These are phyloP conservation scores for Colinus virginianus DNA, from an alignment of 2,113 vertebrate genomes.

Conservation along the genomic window DNA sequence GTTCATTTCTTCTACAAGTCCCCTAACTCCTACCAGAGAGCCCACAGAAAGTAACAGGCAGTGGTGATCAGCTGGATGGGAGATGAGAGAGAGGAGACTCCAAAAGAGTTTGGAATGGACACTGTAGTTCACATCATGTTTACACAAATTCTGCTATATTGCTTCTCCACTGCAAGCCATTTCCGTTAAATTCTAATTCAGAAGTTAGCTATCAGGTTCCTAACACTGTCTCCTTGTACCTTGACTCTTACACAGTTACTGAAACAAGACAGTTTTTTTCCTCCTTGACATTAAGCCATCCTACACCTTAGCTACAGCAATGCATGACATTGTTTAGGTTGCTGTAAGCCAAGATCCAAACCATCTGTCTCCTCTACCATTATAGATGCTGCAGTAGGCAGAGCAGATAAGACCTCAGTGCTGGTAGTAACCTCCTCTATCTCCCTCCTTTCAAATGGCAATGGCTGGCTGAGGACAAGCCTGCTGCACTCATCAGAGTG, in stretches of 20 bases:
- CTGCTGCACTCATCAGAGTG: neutral
- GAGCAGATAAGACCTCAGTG: neutral
- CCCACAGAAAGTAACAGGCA: neutral
- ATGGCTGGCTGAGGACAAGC: neutral
- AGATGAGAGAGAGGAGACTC: neutral
- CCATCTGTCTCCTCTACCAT: neutral
- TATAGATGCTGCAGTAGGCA: neutral
- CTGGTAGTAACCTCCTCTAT: neutral
- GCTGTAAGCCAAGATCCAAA: neutral
- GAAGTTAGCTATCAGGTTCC: neutral
- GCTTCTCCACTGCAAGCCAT: neutral
- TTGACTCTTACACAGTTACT: neutral
- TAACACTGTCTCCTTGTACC: neutral
- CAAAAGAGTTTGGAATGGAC: neutral
- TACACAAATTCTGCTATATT: neutral
- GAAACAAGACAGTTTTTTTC: neutral
- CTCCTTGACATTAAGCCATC: neutral
- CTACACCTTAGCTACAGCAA: neutral
- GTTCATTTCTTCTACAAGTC: neutral
- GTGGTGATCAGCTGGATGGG: neutral
- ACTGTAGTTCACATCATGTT: neutral
- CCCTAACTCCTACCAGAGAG: neutral
- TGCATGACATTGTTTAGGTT: neutral
- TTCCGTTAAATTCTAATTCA: neutral
- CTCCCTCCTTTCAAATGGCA: slow-evolving; percentile 24